These are phyloP conservation scores for Clusia tigrina DNA, from an alignment of 2,888 invertebrate species.

Conservation along the genomic window DNA sequence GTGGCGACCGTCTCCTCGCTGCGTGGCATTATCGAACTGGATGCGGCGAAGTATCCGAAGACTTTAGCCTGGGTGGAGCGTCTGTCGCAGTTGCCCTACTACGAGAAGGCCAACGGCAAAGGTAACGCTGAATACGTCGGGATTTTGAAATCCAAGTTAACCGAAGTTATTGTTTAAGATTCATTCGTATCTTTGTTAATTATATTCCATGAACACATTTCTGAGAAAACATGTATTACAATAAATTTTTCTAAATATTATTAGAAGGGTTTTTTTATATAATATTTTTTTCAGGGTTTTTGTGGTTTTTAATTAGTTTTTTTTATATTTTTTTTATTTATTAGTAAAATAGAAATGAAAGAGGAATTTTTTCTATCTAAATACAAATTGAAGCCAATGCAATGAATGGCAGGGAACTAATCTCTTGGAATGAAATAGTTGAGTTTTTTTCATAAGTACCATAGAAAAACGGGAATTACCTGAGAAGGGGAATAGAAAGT, in stretches of 20 bases:
- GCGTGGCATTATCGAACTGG: constrained; percentile 36
- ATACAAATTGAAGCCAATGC: too few species aligned
- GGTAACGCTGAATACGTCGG: constrained; percentile 17
- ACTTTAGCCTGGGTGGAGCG: constrained; percentile 43
- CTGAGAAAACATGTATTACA: neutral
- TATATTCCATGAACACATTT: neutral
- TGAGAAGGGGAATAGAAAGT: too few species aligned
- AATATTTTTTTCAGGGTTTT: too few species aligned
- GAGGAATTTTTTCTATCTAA: too few species aligned
- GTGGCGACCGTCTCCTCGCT: constrained; percentile 37
- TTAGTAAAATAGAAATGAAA: too few species aligned
- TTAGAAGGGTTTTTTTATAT: neutral
- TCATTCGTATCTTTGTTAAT: too few species aligned
- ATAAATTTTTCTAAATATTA: neutral
- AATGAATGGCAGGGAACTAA: too few species aligned
- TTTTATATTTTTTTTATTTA: too few species aligned
- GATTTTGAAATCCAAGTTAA: constrained; percentile 17
- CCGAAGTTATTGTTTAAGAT: constrained; percentile 26
- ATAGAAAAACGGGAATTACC: too few species aligned
- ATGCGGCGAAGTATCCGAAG: constrained; percentile 41
- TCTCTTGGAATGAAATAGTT: too few species aligned
- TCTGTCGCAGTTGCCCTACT: constrained; percentile 46
- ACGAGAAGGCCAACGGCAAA: constrained; percentile 38
- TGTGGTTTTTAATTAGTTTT: neutral
- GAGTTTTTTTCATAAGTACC: too few species aligned